Evolutionary conservation across 2,888 invertebrate species (phyloP), one percentile per base, ranked within the genome.

Genomic region (Epinotia bilunana): DNA sequence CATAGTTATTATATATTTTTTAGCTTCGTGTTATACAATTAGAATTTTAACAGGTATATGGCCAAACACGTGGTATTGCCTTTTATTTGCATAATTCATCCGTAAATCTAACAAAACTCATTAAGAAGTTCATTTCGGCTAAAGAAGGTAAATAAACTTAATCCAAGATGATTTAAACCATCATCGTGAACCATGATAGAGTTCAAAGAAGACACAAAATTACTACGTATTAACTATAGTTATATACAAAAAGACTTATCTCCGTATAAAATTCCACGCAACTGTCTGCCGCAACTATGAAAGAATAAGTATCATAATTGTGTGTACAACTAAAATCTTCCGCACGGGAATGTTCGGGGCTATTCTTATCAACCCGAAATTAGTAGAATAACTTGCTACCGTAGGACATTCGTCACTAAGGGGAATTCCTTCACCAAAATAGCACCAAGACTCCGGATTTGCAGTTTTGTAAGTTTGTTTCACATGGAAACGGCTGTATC

Each of bases 331-430:
- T 28, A 53, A 11, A n/a, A 28, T 18, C 65, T 28, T n/a, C 53
- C 11, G 33, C 33, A 23, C n/a, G 6, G 28, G 53, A 28, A 16
- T 60, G 43, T 60, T 46, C 28, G 11, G 67, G 46, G 70, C 60
- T 74, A 74, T 74, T 74, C 60, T 65, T 60, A 70, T 61, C 43
- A 62, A 33, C 62, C 65, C 74, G 60, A 71, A 74, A 74, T 74
- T 65, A 74, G 74, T 74, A 53, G 70, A 58, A 74, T 71, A 74
- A 65, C 74, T 74, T 74, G 58, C 49, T 53, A 16, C 58, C 23
- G 39, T 49, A 62, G 28, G 39, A 33, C 65, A 65, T 74, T 65
- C 6, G 28, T 74, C 74, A 71, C 64, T 20, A 23, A 16, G 65
- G 64, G 33, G 53, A 74, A 71, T 74, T 55, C 64, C 64, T 39